Evolutionary conservation across 2,797 vertebrate species (phyloP).

Genomic region (Chiloscyllium punctatum): DNA sequence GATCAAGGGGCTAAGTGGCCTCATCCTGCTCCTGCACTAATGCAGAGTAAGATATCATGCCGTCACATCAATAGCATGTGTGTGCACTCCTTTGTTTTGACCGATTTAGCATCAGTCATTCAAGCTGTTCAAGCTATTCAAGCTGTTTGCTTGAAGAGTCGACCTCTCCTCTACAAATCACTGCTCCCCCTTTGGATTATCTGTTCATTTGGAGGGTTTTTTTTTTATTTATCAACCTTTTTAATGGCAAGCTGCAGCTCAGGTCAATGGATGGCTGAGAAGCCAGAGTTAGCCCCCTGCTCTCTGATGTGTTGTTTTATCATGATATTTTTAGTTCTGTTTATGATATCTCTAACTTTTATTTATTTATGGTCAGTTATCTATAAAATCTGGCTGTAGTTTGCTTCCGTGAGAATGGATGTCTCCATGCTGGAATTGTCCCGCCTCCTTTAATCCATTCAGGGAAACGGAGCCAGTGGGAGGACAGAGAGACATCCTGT

Average conservation of each 20-base stretch:
- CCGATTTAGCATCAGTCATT: not conserved
- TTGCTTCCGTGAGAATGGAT: not conserved
- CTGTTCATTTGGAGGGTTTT: not conserved
- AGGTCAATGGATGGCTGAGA: not conserved
- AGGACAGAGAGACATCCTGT: not conserved
- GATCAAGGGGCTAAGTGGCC: no score
- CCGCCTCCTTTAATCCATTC: not conserved
- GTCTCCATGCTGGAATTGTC: not conserved
- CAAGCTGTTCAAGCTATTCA: not conserved
- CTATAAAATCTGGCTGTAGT: not conserved
- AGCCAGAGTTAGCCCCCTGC: not conserved
- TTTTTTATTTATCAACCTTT: not conserved
- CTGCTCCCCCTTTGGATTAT: not conserved
- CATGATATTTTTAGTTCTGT: slow-evolving; percentile 17
- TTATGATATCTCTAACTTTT: not conserved
- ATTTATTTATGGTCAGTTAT: slow-evolving; percentile 20
- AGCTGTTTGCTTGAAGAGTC: not conserved
- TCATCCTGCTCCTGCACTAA: no score
- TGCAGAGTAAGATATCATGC: not conserved
- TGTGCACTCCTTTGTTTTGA: not conserved
- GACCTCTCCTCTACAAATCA: not conserved
- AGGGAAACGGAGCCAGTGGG: not conserved
- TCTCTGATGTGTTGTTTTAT: slow-evolving; percentile 19
- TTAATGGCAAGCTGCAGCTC: not conserved
- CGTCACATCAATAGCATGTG: not conserved